These are phyloP conservation scores for Bergia sp. DNA, from an alignment of 92 coral and sea anemone species.

Conservation along the genomic window DNA sequence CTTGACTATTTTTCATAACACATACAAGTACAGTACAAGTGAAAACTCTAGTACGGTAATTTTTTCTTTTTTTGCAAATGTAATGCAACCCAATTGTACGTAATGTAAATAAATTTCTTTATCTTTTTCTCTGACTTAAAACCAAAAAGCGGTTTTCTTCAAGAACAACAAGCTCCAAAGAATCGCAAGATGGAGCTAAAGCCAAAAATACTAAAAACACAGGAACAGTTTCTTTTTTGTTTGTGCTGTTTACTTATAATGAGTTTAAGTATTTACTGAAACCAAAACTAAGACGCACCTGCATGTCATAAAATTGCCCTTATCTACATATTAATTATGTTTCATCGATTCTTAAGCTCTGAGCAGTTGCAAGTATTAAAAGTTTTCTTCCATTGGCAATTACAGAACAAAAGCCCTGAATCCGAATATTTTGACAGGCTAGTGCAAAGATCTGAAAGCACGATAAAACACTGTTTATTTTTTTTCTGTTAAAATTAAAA, in stretches of 20 bases:
- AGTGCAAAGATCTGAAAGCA: neutral
- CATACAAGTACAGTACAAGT: no score
- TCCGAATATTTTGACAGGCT: neutral
- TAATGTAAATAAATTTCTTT: neutral
- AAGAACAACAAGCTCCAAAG: no score
- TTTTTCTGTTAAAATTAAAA: neutral
- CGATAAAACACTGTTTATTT: neutral
- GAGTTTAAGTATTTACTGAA: neutral
- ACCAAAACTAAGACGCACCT: neutral
- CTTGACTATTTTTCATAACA: neutral
- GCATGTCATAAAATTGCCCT: neutral
- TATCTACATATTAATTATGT: neutral
- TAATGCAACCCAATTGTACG: neutral
- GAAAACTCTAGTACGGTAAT: no score
- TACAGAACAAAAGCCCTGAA: neutral
- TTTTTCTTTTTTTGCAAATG: no score
- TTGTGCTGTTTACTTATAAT: neutral
- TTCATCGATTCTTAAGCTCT: neutral
- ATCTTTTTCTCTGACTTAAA: no score
- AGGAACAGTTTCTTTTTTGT: neutral
- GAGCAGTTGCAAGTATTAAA: neutral
- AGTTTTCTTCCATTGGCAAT: neutral
- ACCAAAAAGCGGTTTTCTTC: neutral
- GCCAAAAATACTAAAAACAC: neutral
- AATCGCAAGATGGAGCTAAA: neutral